Percentiles rank a stretch among this genome's conserved stretches.
These are phyloP conservation scores for Kryphioiulus occultus DNA, from an alignment of 2,888 invertebrate genomes.

Conservation along the genomic window DNA sequence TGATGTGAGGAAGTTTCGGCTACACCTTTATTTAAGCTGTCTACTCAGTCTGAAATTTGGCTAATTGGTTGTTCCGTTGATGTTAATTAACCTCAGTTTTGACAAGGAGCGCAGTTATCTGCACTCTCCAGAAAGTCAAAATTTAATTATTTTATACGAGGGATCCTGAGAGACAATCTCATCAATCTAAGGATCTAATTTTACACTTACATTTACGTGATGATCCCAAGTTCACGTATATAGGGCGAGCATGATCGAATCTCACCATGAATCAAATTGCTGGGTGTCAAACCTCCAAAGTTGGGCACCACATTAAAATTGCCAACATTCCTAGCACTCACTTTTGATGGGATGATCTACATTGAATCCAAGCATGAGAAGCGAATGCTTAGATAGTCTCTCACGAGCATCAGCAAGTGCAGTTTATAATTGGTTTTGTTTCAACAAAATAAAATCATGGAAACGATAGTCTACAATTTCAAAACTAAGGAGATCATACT, in stretches of 20 bases:
- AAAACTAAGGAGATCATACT: no score
- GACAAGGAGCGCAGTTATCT: slow-evolving; percentile 4
- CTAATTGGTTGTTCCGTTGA: background rate
- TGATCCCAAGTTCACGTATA: background rate
- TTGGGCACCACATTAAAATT: background rate
- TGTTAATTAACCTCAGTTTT: slow-evolving; percentile 32
- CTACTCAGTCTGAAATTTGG: background rate
- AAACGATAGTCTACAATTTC: no score
- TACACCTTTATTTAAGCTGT: slow-evolving; percentile 6
- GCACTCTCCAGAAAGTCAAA: background rate
- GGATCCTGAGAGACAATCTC: slow-evolving; percentile 30
- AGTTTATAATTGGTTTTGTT: no score
- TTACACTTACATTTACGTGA: background rate
- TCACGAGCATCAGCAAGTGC: no score
- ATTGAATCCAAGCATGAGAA: no score
- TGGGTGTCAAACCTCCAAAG: background rate
- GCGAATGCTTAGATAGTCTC: background rate
- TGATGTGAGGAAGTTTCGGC: background rate
- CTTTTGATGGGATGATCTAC: background rate
- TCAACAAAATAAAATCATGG: no score
- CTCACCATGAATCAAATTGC: background rate
- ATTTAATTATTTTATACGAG: slow-evolving; percentile 11
- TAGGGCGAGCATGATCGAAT: background rate
- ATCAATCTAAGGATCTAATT: slow-evolving; percentile 29
- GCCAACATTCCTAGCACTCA: background rate